A percentile compares a stretch with the other conserved stretches of the same genome.
These are phyloP conservation scores for Pissodes strobi DNA, from an alignment of 1,140 invertebrate genomes.

Conservation along the genomic window DNA sequence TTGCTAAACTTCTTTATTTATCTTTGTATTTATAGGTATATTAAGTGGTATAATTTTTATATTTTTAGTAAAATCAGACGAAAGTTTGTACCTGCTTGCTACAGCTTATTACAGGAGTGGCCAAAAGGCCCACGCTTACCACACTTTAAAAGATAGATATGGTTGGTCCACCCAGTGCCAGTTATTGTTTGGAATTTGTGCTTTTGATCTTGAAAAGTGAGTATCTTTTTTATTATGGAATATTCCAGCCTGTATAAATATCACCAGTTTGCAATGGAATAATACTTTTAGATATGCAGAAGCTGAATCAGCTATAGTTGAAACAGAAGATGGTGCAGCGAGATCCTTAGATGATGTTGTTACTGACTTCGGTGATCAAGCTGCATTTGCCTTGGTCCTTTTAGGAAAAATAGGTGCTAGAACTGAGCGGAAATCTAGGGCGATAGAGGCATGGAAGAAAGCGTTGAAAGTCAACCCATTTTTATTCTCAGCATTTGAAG, in stretches of 20 bases:
- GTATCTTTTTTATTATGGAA: too few relatives aligned
- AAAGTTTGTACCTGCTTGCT: constrained; percentile 89
- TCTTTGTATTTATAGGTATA: too few relatives aligned
- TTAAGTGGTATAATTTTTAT: too few relatives aligned
- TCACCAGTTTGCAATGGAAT: too few relatives aligned
- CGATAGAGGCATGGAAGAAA: constrained; percentile 78
- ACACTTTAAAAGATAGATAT: constrained; percentile 77
- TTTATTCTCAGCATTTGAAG: constrained; percentile 91
- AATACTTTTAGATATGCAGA: constrained; percentile 66
- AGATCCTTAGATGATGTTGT: constrained; percentile 71
- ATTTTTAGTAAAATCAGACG: constrained; percentile 81
- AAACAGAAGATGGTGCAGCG: constrained; percentile 62
- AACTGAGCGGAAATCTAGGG: constrained; percentile 80
- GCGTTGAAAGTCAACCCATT: constrained; percentile 93
- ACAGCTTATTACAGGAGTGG: constrained; percentile 95
- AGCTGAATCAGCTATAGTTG: constrained; percentile 72
- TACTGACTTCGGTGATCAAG: constrained; percentile 85
- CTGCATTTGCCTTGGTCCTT: constrained; percentile 87
- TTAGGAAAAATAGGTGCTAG: constrained; percentile 84
- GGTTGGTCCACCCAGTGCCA: constrained; percentile 81
- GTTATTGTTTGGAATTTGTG: constrained; percentile 90
- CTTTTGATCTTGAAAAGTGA: constrained; percentile 88
- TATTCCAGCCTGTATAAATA: too few relatives aligned
- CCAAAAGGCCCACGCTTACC: constrained; percentile 81
- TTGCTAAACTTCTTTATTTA: too few relatives aligned